Conservation (phyloP, 64 coral and sea anemone species). For the Acropora tenuis region DNA sequence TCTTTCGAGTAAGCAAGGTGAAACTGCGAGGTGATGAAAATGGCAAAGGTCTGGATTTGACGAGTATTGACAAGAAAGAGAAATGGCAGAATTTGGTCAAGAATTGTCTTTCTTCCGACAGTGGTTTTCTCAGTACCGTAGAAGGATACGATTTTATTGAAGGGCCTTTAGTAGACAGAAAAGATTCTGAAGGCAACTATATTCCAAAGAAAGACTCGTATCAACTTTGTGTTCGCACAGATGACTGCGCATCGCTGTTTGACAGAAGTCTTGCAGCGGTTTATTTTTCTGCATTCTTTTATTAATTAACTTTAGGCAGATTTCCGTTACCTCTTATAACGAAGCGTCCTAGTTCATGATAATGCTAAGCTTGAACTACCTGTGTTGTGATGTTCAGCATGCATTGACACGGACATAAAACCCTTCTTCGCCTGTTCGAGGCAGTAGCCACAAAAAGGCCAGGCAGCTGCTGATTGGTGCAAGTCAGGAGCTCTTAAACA, state of each 20-base stretch:
- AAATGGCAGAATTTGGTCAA: conserved; percentile 23
- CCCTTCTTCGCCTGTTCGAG: too few species aligned
- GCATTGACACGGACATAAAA: too few species aligned
- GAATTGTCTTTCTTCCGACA: neutral
- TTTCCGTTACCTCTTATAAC: too few species aligned
- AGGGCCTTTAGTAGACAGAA: conserved; percentile 29
- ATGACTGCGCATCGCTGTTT: conserved; percentile 20
- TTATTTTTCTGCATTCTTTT: neutral
- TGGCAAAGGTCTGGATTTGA: neutral
- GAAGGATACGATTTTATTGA: conserved; percentile 48
- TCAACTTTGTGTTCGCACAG: conserved; percentile 45
- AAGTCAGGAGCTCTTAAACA: too few species aligned
- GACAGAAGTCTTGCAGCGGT: conserved; percentile 19
- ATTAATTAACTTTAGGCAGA: too few species aligned
- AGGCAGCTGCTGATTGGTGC: too few species aligned
- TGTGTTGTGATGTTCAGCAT: too few species aligned
- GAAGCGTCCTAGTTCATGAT: too few species aligned
- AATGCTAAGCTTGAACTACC: too few species aligned
- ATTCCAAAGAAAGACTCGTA: neutral
- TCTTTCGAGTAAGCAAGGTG: conserved; percentile 42
- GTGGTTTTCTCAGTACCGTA: neutral
- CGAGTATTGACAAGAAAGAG: neutral
- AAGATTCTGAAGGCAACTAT: too few species aligned
- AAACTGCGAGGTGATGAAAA: neutral
- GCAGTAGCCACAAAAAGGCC: too few species aligned